Evolutionary conservation across 2,113 vertebrate species (phyloP), one percentile per base, ranked within the genome.

Genomic region (Rhinogobius similis): DNA sequence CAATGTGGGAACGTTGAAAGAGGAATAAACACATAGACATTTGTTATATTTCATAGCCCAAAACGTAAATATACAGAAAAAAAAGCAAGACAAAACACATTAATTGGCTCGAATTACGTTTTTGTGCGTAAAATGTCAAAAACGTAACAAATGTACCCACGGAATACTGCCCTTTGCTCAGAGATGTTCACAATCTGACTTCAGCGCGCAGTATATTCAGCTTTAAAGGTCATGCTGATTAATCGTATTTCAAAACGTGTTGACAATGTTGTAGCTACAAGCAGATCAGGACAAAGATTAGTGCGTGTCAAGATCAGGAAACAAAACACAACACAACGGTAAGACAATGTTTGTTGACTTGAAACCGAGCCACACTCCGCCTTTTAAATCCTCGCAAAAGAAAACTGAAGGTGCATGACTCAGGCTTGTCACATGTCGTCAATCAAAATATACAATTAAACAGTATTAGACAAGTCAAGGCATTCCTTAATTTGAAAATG

Each of bases 401-500:
- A 0, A 2, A 0, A 53, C 43, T 0, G 0, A 68, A 62, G 74
- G 20, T 4, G 11, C 48, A 24, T 11, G 41, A 13, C 23, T 12
- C 9, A 58, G 11, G 21, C 61, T 48, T 48, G 77, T 78, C 85
- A 79, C 67, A 46, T 46, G 62, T 44, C 62, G 78, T 38, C 59
- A 73, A 81, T 72, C 73, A 52, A 72, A 44, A 41, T 41, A 12
- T 11, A n/a, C n/a, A n/a, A n/a, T n/a, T n/a, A n/a, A n/a, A n/a
- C n/a, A n/a, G n/a, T n/a, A n/a, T n/a, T n/a, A n/a, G n/a, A n/a
- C n/a, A n/a, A n/a, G n/a, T n/a, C n/a, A n/a, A n/a, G n/a, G n/a
- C n/a, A n/a, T n/a, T n/a, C n/a, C n/a, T 32, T 6, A 32, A 32
- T 6, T 32, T 32, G 29, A 32, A 32, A 32, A 32, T 32, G 29